phyloP scores from a whole-genome alignment of 2,888 invertebrate genomes.

The Scaptomyza flava region DNA sequence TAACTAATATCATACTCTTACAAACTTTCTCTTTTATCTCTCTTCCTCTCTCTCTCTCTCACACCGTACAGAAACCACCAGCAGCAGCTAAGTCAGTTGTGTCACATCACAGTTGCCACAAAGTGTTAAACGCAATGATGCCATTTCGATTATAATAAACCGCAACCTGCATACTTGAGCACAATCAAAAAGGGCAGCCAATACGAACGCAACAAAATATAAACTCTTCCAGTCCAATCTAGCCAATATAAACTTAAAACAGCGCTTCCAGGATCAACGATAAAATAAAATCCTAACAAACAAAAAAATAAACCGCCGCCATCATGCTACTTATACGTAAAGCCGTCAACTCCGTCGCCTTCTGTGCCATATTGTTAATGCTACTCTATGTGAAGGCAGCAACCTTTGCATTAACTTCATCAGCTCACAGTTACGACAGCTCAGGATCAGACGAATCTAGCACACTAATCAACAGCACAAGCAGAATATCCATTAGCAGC shows the following conservation, averaged over 20 bases:
- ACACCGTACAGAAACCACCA: conserved; percentile 1
- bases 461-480: conserved; percentile 26
- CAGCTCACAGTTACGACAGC: conserved; percentile 18
- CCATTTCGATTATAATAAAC: conserved; percentile 38
- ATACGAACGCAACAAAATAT: conserved; percentile 57
- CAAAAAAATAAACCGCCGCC: conserved; percentile 11
- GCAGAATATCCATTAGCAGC: background rate
- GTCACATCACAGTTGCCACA: conserved; percentile 35
- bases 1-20: too few relatives aligned
- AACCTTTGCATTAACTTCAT: conserved; percentile 50
- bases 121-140: conserved; percentile 54
- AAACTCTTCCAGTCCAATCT: conserved; percentile 36
- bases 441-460: conserved; percentile 1
- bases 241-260: conserved; percentile 34
- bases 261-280: conserved; percentile 51
- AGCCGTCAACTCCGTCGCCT: conserved; percentile 44
- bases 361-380: conserved; percentile 63
- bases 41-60: too few relatives aligned
- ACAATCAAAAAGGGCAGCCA: conserved; percentile 37
- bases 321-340: conserved; percentile 53
- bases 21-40: too few relatives aligned
- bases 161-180: conserved; percentile 17
- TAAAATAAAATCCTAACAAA: background rate
- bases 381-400: conserved; percentile 77
- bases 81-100: conserved; percentile 19